Evolutionary conservation across 2,113 vertebrate genomes (phyloP).

Genomic region (Chloebia gouldiae): DNA sequence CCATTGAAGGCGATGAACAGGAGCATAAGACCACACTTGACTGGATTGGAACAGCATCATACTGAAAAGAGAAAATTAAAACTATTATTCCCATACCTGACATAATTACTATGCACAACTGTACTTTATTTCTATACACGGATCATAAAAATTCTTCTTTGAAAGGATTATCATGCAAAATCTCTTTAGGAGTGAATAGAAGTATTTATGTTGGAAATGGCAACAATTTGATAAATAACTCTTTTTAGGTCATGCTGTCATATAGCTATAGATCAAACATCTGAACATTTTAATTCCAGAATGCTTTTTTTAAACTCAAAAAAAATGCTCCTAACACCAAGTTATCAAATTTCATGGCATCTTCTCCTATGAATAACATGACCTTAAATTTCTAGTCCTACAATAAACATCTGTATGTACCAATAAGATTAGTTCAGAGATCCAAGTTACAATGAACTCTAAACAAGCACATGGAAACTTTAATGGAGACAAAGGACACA

Average conservation of each 20-base stretch:
- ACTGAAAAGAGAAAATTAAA: constrained; percentile 73
- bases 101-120: neutral
- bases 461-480: neutral
- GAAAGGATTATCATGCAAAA: neutral
- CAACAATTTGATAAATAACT: neutral
- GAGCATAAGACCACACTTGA: constrained; percentile 94
- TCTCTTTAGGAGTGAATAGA: neutral
- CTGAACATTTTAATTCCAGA: neutral
- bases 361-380: neutral
- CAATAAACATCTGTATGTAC: neutral
- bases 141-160: neutral
- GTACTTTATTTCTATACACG: neutral
- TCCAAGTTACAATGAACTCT: neutral
- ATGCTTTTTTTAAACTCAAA: neutral
- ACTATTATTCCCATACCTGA: neutral
- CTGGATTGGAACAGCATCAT: constrained; percentile 97
- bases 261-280: neutral
- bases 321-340: neutral
- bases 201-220: neutral
- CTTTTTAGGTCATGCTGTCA: neutral
- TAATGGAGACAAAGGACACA: neutral
- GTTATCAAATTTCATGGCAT: neutral
- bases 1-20: constrained; percentile 94
- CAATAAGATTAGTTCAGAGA: neutral
- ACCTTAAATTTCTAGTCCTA: neutral